A percentile compares a stretch with the other conserved stretches of the same genome.
These are phyloP conservation scores for Lates calcarifer DNA, from an alignment of 2,113 vertebrate genomes.

Conservation along the genomic window DNA sequence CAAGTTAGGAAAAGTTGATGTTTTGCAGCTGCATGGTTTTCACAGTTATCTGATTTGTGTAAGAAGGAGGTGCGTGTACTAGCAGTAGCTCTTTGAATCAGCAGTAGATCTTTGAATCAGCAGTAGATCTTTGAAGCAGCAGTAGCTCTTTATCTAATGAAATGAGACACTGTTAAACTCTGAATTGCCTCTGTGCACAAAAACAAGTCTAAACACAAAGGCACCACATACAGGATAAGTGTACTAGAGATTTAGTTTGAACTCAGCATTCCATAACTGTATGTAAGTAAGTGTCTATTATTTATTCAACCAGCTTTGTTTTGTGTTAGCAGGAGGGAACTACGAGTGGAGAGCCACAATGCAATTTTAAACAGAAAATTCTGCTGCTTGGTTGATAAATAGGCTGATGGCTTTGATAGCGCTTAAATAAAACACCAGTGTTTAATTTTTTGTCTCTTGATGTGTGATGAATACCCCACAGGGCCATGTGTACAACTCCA, in stretches of 20 bases:
- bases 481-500: slow-evolving; percentile 99
- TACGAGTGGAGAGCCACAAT: not conserved
- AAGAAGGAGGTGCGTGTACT: not conserved
- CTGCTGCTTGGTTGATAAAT: not conserved
- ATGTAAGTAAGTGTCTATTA: not conserved
- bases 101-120: too few relatives aligned
- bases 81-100: not conserved
- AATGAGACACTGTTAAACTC: not conserved
- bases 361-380: not conserved
- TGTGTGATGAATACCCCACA: slow-evolving; percentile 76
- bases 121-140: not conserved
- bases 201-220: not conserved
- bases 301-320: not conserved
- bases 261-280: not conserved
- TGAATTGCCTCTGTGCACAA: not conserved
- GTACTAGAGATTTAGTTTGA: not conserved
- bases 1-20: not conserved
- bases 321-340: not conserved
- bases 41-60: not conserved
- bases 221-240: not conserved
- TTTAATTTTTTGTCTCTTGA: slow-evolving; percentile 26
- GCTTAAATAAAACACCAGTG: not conserved
- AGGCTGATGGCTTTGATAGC: not conserved
- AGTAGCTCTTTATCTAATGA: not conserved
- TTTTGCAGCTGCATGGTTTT: not conserved